phyloP scores from a whole-genome alignment of 2,113 vertebrate species.

The human (Homo sapiens) region GRCh38 chr2:131092001-131092500 shows the following conservation, averaged over 20 bases:
- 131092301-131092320: not conserved
- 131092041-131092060: no score
- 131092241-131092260: not conserved
- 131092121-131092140: no score
- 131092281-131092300: not conserved
- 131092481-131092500: not conserved
- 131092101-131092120: no score
- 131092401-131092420: not conserved
- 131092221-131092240: not conserved
- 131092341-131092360: not conserved
- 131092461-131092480: not conserved
- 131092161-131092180: not conserved
- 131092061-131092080: no score
- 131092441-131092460: not conserved
- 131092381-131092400: not conserved
- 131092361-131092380: not conserved
- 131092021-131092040: no score
- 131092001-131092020: no score
- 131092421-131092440: not conserved
- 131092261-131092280: not conserved
- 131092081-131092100: no score
- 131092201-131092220: constrained; percentile 9
- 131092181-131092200: not conserved
- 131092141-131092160: no score
- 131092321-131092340: not conserved